phyloP scores from a whole-genome alignment of 2,113 vertebrate genomes.

The Hyperopisus bebe region DNA sequence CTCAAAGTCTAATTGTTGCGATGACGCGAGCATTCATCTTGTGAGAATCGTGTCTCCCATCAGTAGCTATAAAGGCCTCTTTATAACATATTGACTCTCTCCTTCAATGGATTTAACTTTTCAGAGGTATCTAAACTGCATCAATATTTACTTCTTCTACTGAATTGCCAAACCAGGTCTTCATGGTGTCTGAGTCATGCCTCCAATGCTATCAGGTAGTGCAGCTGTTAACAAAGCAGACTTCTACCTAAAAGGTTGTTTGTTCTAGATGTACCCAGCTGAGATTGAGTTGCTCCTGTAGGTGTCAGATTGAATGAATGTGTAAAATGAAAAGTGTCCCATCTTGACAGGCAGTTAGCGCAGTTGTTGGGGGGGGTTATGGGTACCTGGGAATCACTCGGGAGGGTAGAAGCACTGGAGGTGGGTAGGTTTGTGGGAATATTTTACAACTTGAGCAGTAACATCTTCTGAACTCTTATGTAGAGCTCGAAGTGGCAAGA shows the following conservation, averaged over 20 bases:
- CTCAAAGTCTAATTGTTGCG: background rate
- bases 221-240: background rate
- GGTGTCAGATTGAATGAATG: background rate
- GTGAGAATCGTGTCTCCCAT: background rate
- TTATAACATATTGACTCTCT: background rate
- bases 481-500: slow-evolving; percentile 90
- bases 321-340: background rate
- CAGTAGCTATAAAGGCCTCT: background rate
- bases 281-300: background rate
- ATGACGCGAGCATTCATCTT: background rate
- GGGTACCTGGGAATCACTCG: background rate
- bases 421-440: background rate
- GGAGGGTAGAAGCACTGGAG: background rate
- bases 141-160: background rate
- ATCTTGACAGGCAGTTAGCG: background rate
- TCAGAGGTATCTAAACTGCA: background rate
- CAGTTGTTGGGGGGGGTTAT: background rate
- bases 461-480: slow-evolving; percentile 18
- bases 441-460: background rate
- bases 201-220: background rate
- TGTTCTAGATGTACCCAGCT: background rate
- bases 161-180: background rate
- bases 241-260: background rate
- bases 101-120: background rate
- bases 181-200: background rate